These are phyloP conservation scores for Odontamblyopus rebecca DNA, from an alignment of 2,797 vertebrate species.

Conservation along the genomic window DNA sequence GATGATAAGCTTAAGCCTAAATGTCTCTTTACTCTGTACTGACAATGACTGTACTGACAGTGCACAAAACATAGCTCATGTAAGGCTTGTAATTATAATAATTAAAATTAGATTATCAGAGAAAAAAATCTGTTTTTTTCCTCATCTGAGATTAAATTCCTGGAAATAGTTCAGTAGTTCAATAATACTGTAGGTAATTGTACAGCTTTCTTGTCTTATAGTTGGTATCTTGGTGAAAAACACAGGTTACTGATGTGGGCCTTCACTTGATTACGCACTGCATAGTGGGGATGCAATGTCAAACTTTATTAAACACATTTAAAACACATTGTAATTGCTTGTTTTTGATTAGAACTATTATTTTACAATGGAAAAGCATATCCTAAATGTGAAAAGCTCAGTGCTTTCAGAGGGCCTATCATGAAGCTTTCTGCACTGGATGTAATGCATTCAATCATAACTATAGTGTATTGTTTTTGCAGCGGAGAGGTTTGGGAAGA, in stretches of 20 bases:
- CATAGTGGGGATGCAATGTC: no score
- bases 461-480: conserved; percentile 10
- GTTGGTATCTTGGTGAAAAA: not conserved
- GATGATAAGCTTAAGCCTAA: not conserved
- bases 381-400: not conserved
- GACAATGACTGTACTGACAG: no score
- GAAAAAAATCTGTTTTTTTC: not conserved
- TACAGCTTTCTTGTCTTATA: not conserved
- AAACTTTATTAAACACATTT: no score
- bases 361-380: not conserved
- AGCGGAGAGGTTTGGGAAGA: conserved; percentile 84
- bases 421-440: not conserved
- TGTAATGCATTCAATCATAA: not conserved
- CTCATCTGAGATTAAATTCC: not conserved
- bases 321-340: not conserved
- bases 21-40: conserved; percentile 2
- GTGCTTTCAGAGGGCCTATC: not conserved
- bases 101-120: no score
- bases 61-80: no score
- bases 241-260: not conserved
- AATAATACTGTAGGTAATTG: not conserved
- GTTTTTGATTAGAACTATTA: not conserved
- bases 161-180: not conserved
- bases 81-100: no score
- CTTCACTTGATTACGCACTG: not conserved